These are phyloP conservation scores for Arrhopalites spinosus DNA, from an alignment of 2,888 invertebrate genomes.

Conservation along the genomic window DNA sequence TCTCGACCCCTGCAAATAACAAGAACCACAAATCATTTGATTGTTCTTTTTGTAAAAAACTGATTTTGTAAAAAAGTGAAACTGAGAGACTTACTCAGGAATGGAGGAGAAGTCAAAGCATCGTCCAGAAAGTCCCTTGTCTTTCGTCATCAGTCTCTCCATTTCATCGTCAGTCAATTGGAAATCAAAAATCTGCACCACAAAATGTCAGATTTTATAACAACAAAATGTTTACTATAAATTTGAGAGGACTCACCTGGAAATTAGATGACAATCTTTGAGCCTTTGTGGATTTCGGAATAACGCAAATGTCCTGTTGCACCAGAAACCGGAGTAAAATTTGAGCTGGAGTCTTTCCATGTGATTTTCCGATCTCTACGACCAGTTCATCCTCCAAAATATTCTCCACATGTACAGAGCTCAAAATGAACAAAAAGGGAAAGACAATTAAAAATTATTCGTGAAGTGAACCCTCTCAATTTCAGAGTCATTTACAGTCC, in stretches of 20 bases:
- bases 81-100: slow-evolving; percentile 10
- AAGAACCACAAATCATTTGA: neutral
- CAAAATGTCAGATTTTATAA: neutral
- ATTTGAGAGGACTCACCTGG: slow-evolving; percentile 60
- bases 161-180: slow-evolving; percentile 34
- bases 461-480: neutral
- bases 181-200: slow-evolving; percentile 40
- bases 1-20: slow-evolving; percentile 18
- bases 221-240: neutral
- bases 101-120: slow-evolving; percentile 31
- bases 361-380: slow-evolving; percentile 59
- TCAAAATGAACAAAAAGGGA: neutral
- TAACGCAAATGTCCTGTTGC: slow-evolving; percentile 73
- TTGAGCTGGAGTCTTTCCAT: slow-evolving; percentile 75
- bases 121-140: slow-evolving; percentile 34
- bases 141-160: slow-evolving; percentile 31
- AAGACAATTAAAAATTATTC: neutral
- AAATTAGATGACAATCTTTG: slow-evolving; percentile 75
- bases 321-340: slow-evolving; percentile 73
- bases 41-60: neutral
- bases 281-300: slow-evolving; percentile 82
- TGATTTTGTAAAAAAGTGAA: neutral
- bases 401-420: slow-evolving; percentile 12
- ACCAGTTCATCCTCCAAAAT: slow-evolving; percentile 58
- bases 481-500: slow-evolving; percentile 32